Base-by-base conservation (phyloP, 2,888 invertebrate genomes). In the Urechis unicinctus region DNA sequence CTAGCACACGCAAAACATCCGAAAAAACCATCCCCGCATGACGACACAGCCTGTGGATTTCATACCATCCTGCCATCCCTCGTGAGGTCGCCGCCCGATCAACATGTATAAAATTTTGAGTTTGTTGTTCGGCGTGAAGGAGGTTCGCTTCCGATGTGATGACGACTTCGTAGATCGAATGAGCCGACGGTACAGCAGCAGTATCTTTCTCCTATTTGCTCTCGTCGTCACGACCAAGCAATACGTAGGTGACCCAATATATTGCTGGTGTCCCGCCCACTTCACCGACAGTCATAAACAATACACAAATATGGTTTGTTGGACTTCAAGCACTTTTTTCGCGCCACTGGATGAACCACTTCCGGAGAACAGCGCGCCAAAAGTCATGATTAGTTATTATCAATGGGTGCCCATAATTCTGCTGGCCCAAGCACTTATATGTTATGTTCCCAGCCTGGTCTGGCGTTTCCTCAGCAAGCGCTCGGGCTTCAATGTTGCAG, bases 171-270 rank as follows among this genome's bases (percentile, higher is more conserved):
- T 75, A 41, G 81, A 81, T 63, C 66, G 80, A 30, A 66, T 81
- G 58, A 78, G 74, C 64, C 79, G 80, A 61, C 75, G 75, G 55
- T 56, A 56, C 52, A 53, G 45, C 30, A 36, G 78, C 49, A 72
- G 86, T 47, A 86, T 94, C 69, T 81, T 96, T 76, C 86, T 95
- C 68, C 90, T 92, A 61, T 93, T 92, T 79, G 92, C 92, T 59
- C 81, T 95, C 70, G 82, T 95, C 72, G 92, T 95, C 61, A 93
- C 94, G 50, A 91, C 91, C 63, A 84, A 92, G 57, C 94, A 94
- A 75, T 95, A 95, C 80, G 93, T 96, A 74, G 95, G 95, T 9
- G 94, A 95, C 78, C 94, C 94, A 22, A 95, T 96, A 74, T 91
- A 93, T 80, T 95, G 95, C 79, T 81, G 80, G 75, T 79, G 79